These are phyloP conservation scores for Lasioglossum baleicum DNA, from an alignment of 1,140 invertebrate genomes.

Conservation along the genomic window DNA sequence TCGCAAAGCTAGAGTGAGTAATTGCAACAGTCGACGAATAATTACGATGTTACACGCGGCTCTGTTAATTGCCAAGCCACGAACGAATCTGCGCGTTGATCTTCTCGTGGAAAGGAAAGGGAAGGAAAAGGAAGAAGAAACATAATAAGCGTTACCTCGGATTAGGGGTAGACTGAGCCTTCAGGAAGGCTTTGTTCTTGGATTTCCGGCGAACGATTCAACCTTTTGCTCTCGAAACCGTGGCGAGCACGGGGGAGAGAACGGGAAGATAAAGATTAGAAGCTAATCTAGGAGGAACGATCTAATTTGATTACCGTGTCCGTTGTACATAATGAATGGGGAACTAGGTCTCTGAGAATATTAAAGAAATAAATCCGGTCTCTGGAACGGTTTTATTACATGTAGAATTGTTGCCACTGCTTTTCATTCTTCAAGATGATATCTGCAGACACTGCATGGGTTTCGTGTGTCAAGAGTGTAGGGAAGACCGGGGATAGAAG, in stretches of 20 bases:
- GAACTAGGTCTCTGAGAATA: not conserved
- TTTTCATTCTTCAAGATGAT: not conserved
- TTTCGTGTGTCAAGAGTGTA: not conserved
- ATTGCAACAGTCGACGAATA: conserved; percentile 41
- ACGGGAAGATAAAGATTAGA: not conserved
- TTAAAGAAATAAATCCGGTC: not conserved
- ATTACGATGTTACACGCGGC: conserved; percentile 37
- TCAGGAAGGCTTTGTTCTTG: conserved; percentile 2
- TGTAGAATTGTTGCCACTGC: not conserved
- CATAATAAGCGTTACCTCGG: not conserved
- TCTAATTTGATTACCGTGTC: not conserved
- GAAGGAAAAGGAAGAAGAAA: not conserved
- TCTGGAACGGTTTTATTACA: not conserved
- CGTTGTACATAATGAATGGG: not conserved
- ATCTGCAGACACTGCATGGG: not conserved
- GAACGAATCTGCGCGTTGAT: not conserved
- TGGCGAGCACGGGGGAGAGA: not conserved
- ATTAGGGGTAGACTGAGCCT: not conserved
- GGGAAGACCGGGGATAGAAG: too few relatives aligned
- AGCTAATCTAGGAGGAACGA: not conserved
- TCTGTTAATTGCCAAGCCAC: conserved; percentile 44
- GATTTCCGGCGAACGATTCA: not conserved
- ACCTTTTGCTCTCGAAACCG: conserved; percentile 11
- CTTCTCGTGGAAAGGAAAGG: not conserved
- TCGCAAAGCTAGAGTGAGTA: conserved; percentile 58